These are phyloP conservation scores for Drosophila baimaii DNA, from an alignment of 1,140 invertebrate genomes.

Conservation along the genomic window DNA sequence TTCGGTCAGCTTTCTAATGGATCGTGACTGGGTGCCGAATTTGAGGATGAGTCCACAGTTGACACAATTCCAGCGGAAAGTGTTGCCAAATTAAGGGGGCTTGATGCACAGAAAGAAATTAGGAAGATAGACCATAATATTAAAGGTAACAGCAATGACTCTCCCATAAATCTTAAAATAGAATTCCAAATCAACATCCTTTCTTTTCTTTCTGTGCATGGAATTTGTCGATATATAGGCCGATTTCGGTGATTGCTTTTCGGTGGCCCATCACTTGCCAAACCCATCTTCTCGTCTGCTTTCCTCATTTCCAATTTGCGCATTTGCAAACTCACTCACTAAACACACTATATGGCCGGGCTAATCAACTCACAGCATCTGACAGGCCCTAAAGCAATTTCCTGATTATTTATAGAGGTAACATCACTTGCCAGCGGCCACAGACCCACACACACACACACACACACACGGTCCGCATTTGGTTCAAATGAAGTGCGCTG, in stretches of 20 bases:
- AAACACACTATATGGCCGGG: slow-evolving; percentile 60
- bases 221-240: slow-evolving; percentile 14
- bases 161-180: no score
- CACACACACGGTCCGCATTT: slow-evolving; percentile 51
- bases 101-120: neutral
- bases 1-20: slow-evolving; percentile 70
- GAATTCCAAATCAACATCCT: no score
- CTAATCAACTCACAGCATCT: slow-evolving; percentile 73
- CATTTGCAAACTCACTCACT: slow-evolving; percentile 57
- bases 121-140: neutral
- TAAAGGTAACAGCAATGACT: no score
- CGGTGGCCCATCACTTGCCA: slow-evolving; percentile 26
- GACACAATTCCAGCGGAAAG: slow-evolving; percentile 58
- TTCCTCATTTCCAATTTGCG: slow-evolving; percentile 42
- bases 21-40: slow-evolving; percentile 60
- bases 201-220: neutral
- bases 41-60: slow-evolving; percentile 64
- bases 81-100: slow-evolving; percentile 29
- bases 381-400: slow-evolving; percentile 75
- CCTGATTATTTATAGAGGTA: slow-evolving; percentile 67
- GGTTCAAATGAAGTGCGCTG: slow-evolving; percentile 60
- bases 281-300: slow-evolving; percentile 15
- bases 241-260: slow-evolving; percentile 18
- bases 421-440: slow-evolving; percentile 69
- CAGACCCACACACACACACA: slow-evolving; percentile 43